Percentiles rank a stretch among this genome's conserved stretches.
These are phyloP conservation scores for Adrianichthys oophorus DNA, from an alignment of 2,797 vertebrate species.

Conservation along the genomic window DNA sequence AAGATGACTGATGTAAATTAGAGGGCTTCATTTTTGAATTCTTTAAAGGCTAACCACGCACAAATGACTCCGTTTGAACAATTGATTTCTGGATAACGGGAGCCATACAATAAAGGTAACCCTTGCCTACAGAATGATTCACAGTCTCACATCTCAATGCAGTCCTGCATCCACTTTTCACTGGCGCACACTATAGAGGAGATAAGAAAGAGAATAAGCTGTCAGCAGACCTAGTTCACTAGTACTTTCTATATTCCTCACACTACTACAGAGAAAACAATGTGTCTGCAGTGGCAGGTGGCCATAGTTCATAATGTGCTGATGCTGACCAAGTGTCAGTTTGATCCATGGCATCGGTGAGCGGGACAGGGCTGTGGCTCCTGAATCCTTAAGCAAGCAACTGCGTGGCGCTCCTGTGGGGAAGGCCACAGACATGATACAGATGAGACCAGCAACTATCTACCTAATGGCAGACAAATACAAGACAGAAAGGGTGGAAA, in stretches of 20 bases:
- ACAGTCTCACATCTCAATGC: conserved; percentile 52
- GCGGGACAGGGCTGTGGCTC: conserved; percentile 73
- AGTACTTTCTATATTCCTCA: conserved; percentile 81
- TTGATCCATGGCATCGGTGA: conserved; percentile 74
- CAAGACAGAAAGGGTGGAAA: conserved; percentile 51
- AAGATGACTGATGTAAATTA: background rate
- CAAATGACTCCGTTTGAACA: conserved; percentile 10
- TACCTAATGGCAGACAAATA: conserved; percentile 81
- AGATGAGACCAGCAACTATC: conserved; percentile 80
- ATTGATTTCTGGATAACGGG: conserved; percentile 40
- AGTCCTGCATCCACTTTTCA: conserved; percentile 56
- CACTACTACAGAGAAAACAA: conserved; percentile 86
- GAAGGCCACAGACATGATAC: conserved; percentile 76
- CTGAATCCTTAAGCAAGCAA: conserved; percentile 79
- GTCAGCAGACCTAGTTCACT: conserved; percentile 63
- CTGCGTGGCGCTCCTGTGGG: conserved; percentile 69
- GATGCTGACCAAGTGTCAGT: conserved; percentile 87
- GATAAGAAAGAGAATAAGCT: conserved; percentile 76
- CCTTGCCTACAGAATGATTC: conserved; percentile 40
- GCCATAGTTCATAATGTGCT: conserved; percentile 88
- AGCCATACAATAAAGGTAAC: conserved; percentile 24
- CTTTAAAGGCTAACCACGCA: background rate
- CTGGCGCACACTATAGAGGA: conserved; percentile 52
- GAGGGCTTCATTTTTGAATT: background rate
- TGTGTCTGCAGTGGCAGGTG: conserved; percentile 82